Percentiles rank a stretch among this genome's conserved stretches.
These are phyloP conservation scores for Lochmaea crataegi DNA, from an alignment of 2,888 invertebrate species.

Conservation along the genomic window DNA sequence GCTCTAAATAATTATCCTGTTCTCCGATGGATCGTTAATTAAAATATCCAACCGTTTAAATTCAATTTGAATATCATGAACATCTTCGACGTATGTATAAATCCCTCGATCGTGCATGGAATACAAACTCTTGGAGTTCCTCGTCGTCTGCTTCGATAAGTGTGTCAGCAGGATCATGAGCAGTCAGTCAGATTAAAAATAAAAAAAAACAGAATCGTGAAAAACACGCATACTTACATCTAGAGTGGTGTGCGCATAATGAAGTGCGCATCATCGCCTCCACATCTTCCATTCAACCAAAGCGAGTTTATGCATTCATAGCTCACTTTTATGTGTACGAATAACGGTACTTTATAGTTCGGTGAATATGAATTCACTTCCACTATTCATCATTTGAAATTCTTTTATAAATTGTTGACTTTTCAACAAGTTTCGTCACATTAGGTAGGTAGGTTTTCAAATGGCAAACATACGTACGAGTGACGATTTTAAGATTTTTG, in stretches of 20 bases:
- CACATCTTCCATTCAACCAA: conserved; percentile 10
- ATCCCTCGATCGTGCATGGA: not conserved
- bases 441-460: not conserved
- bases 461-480: too few relatives aligned
- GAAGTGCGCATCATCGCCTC: conserved; percentile 6
- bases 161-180: conserved; percentile 53
- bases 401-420: not conserved
- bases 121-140: conserved; percentile 40
- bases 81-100: not conserved
- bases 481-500: too few relatives aligned
- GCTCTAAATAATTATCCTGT: too few relatives aligned
- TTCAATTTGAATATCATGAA: conserved; percentile 1
- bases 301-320: conserved; percentile 5
- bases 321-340: not conserved
- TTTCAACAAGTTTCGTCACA: not conserved
- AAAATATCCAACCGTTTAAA: not conserved
- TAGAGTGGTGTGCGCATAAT: conserved; percentile 48
- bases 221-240: conserved; percentile 57
- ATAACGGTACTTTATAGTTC: conserved; percentile 8
- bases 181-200: conserved; percentile 45
- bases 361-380: conserved; percentile 1
- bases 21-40: not conserved
- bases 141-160: conserved; percentile 52
- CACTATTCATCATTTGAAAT: not conserved
- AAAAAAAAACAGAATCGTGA: conserved; percentile 59